Evolutionary conservation across 2,797 vertebrate species (phyloP), one percentile per base, ranked within the genome.

Genomic region (Chelonia mydas): DNA sequence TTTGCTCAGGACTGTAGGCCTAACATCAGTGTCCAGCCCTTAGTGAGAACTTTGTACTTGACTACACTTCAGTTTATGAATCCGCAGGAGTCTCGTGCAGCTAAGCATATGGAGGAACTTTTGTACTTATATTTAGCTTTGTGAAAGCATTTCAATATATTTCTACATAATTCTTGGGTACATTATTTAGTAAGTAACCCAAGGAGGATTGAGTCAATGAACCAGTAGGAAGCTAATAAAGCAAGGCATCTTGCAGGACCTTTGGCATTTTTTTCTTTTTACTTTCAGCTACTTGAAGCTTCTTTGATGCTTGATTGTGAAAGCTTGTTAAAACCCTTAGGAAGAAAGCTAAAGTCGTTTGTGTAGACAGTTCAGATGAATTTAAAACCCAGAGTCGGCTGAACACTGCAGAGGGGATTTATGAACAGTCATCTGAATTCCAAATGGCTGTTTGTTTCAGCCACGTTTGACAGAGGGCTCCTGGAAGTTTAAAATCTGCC

Each of bases 111-210:
- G 7, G 19, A 51, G 25, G 31, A 41, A 15, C 21, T 33, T 86
- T 68, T 23, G 57, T 49, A 53, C 17, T 81, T 68, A n/a, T 77
- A 25, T 37, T 72, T 33, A 72, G 47, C 2, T 68, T 47, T 7
- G 11, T 1, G 59, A 61, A 61, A 61, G 31, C 15, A 2, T 7
- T 4, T 21, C 5, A 51, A 50, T 11, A 51, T 13, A 13, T 6
- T 11, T 19, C 57, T 1, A 16, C 8, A 0, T 2, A 81, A 13
- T 45, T 77, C n/a, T 81, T 49, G 0, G 12, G 7, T 1, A 4
- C 3, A 4, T 4, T 37, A 3, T 0, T 21, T 49, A n/a, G 13
- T 21, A 21, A 5, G 2, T 16, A 21, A 11, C 1, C 31, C 57
- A 45, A 7, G 37, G 49, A 82, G 21, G 8, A 89, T 21, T n/a